Evolutionary conservation across 2,113 vertebrate genomes (phyloP).

Genomic region (Ailuropoda melanoleuca): DNA sequence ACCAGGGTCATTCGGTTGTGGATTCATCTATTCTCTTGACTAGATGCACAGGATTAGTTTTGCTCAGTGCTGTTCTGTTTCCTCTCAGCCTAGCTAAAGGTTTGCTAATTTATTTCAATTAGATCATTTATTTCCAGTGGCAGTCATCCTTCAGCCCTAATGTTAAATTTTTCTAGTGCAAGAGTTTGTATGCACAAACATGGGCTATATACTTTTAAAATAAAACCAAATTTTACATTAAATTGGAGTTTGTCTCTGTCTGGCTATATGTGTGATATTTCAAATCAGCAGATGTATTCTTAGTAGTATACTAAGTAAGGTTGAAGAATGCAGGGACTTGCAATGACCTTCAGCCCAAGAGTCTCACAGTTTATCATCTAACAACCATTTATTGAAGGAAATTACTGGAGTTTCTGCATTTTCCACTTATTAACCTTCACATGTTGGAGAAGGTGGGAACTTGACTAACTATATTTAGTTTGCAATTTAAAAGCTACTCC

Average conservation of each 20-base stretch:
- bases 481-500: not conserved
- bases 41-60: not conserved
- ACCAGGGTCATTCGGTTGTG: not conserved
- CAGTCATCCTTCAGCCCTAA: not conserved
- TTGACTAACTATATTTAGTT: constrained; percentile 14
- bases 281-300: not conserved
- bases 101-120: not conserved
- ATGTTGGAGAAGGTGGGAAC: not conserved
- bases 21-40: not conserved
- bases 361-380: not conserved
- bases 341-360: not conserved
- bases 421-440: constrained; percentile 33
- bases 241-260: not conserved
- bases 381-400: not conserved
- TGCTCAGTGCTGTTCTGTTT: not conserved
- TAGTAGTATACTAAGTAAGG: not conserved
- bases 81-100: not conserved
- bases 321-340: not conserved
- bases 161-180: not conserved
- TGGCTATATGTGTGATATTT: not conserved
- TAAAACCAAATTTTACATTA: not conserved
- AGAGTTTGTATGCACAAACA: not conserved
- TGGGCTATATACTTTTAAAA: not conserved
- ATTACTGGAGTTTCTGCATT: not conserved
- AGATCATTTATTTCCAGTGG: not conserved